Percentiles rank a stretch among this genome's conserved stretches.
phyloP scores from a whole-genome alignment of 2,888 invertebrate species.

The Gastrophysa polygoni region DNA sequence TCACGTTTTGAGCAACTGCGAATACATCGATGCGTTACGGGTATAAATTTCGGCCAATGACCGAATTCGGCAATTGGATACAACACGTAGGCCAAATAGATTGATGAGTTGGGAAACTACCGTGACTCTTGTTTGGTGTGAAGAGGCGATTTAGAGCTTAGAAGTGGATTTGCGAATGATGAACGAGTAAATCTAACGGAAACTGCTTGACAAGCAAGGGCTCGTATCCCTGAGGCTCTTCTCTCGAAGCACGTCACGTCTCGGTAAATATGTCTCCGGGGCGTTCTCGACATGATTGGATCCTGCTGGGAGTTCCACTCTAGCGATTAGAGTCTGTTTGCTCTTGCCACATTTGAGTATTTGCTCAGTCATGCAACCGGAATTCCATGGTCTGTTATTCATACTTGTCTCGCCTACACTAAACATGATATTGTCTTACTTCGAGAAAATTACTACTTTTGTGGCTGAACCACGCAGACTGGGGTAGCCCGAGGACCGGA shows the following conservation, averaged over 20 bases:
- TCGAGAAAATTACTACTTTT: no score
- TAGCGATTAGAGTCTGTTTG: background rate
- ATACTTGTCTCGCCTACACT: no score
- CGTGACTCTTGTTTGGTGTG: background rate
- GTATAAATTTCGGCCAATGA: no score
- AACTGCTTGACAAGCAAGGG: background rate
- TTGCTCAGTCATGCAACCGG: background rate
- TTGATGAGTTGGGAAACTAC: no score
- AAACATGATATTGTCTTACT: no score
- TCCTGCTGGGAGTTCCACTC: background rate
- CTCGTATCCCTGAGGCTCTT: background rate
- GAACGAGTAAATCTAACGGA: background rate
- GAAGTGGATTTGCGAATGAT: background rate
- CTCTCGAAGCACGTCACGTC: background rate
- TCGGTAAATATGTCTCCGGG: constrained; percentile 8
- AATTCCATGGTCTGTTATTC: no score
- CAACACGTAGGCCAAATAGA: no score
- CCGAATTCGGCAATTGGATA: no score
- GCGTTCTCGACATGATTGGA: background rate
- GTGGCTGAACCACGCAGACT: no score
- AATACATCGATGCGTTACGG: no score
- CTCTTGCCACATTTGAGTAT: background rate
- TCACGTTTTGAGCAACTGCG: no score
- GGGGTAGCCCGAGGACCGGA: no score
- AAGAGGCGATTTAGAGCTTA: background rate